phyloP scores from a whole-genome alignment of 2,797 vertebrate species.

The Numenius phaeopus region DNA sequence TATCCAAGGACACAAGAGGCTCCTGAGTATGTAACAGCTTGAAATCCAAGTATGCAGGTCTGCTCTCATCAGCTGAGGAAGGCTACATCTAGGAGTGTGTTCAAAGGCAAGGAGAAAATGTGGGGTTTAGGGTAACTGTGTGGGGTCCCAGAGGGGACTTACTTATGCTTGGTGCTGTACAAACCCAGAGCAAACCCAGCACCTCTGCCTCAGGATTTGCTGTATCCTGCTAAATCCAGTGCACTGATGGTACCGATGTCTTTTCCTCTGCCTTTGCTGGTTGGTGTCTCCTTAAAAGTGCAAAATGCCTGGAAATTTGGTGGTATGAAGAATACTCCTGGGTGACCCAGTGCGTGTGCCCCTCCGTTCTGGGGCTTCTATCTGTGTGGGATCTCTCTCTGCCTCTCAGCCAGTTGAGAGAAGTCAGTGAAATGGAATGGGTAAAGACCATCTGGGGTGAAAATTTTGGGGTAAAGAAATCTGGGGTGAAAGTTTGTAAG shows the following conservation, averaged over 20 bases:
- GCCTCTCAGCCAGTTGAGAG: neutral
- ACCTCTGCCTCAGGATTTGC: neutral
- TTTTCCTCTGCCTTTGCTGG: neutral
- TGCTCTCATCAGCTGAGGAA: neutral
- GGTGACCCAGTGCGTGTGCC: accelerated
- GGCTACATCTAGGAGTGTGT: neutral
- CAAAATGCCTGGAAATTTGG: neutral
- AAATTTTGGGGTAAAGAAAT: neutral
- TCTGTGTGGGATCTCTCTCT: neutral
- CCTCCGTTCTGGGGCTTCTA: accelerated
- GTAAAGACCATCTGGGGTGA: neutral
- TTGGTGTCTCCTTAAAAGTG: neutral
- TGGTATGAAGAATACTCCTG: no score
- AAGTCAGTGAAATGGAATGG: neutral
- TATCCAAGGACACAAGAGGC: neutral
- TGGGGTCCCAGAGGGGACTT: accelerated
- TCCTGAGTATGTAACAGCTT: neutral
- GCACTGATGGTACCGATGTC: neutral
- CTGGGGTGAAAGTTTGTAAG: neutral
- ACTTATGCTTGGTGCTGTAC: accelerated
- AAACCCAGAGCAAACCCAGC: neutral
- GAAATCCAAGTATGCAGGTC: neutral
- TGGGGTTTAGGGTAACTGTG: accelerated
- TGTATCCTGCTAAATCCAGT: accelerated
- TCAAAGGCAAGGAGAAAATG: neutral